Percentiles rank a stretch among this genome's conserved stretches.
Conservation (phyloP, 2,888 invertebrate species). For the Rhabditoides inermis region DNA sequence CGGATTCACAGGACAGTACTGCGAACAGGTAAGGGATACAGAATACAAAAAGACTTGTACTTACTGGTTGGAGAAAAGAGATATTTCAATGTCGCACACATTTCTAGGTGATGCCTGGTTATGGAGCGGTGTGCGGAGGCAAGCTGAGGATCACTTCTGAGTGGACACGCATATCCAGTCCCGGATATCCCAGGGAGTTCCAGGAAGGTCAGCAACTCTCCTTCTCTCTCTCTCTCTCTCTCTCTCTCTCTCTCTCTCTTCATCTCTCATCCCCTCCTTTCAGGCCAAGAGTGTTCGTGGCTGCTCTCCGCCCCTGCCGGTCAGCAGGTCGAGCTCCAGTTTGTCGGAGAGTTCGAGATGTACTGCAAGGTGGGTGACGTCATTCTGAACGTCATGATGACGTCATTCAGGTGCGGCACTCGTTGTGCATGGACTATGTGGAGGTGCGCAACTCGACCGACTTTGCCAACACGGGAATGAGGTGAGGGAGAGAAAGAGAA, state of each 20-base stretch:
- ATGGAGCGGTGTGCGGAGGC: slow-evolving; percentile 51
- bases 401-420: slow-evolving; percentile 31
- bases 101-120: slow-evolving; percentile 48
- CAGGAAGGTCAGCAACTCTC: slow-evolving; percentile 37
- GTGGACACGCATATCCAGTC: slow-evolving; percentile 43
- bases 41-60: not conserved
- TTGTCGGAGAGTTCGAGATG: slow-evolving; percentile 51
- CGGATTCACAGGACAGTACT: slow-evolving; percentile 51
- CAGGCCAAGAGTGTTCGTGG: slow-evolving; percentile 52
- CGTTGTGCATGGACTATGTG: slow-evolving; percentile 53
- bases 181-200: slow-evolving; percentile 50
- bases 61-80: too few relatives aligned
- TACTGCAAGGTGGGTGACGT: slow-evolving; percentile 46
- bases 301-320: slow-evolving; percentile 47
- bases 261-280: too few relatives aligned
- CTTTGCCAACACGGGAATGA: slow-evolving; percentile 53
- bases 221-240: too few relatives aligned
- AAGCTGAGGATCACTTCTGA: slow-evolving; percentile 20
- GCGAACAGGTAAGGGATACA: slow-evolving; percentile 30
- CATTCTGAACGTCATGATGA: not conserved
- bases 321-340: slow-evolving; percentile 50
- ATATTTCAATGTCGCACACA: too few relatives aligned
- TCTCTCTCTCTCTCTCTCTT: too few relatives aligned
- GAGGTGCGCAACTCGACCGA: slow-evolving; percentile 52
- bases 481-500: too few relatives aligned